Evolutionary conservation across 2,888 invertebrate genomes (phyloP).

Genomic region (Limenitis camilla): DNA sequence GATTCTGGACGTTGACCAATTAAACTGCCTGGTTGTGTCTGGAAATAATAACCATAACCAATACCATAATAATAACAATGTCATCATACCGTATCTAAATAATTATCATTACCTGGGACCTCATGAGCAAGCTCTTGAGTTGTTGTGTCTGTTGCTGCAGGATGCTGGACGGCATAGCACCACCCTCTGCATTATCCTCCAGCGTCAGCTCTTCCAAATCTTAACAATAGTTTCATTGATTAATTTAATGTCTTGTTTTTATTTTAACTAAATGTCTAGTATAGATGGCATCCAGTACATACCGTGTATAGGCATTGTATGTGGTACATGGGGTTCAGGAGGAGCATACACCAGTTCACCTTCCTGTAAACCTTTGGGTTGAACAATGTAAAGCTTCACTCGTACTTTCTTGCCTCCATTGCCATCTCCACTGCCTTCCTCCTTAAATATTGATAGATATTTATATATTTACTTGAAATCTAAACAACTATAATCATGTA

Average conservation of each 20-base stretch:
- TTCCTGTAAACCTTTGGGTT: conserved; percentile 92
- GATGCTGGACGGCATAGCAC: conserved; percentile 47
- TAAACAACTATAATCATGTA: too few relatives aligned
- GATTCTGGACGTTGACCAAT: conserved; percentile 54
- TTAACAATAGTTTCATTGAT: conserved; percentile 13
- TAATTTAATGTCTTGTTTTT: too few relatives aligned
- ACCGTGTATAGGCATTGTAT: not conserved
- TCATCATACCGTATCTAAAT: not conserved
- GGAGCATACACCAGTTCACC: conserved; percentile 80
- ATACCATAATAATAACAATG: not conserved
- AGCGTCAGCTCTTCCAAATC: conserved; percentile 41
- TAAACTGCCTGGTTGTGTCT: conserved; percentile 57
- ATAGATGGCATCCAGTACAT: not conserved
- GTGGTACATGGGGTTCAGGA: conserved; percentile 28
- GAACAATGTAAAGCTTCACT: conserved; percentile 82
- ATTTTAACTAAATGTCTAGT: not conserved
- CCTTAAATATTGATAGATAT: not conserved
- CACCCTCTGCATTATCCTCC: conserved; percentile 35
- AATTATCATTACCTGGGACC: conserved; percentile 46
- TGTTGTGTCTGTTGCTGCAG: conserved; percentile 69
- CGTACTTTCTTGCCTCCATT: conserved; percentile 31
- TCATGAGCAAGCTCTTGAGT: conserved; percentile 63
- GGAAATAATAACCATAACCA: conserved; percentile 13
- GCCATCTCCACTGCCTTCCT: not conserved
- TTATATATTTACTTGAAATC: not conserved